Percentiles rank a stretch among this genome's conserved stretches.
Conservation (phyloP, 2,888 invertebrate species). For the Melanchra persicariae region DNA sequence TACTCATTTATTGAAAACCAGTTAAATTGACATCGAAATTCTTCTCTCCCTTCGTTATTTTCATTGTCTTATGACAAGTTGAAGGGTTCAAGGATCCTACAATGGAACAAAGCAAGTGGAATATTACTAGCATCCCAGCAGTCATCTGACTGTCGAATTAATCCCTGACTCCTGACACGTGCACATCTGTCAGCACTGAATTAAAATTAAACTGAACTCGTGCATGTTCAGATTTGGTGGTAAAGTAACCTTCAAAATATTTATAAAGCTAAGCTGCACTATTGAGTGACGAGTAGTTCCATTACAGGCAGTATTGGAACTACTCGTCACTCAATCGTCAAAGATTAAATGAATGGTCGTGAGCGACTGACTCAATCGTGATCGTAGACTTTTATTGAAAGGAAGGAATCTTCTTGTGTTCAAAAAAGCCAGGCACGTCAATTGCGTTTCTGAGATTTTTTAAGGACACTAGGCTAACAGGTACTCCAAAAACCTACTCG, state of each 20-base stretch:
- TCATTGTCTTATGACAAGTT: neutral
- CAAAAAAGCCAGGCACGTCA: too few species aligned
- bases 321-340: too few species aligned
- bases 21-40: too few species aligned
- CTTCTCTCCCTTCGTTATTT: neutral
- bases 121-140: neutral
- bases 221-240: slow-evolving; percentile 4
- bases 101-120: slow-evolving; percentile 4
- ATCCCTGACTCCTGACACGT: slow-evolving; percentile 13
- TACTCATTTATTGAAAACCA: too few species aligned
- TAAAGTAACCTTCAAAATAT: slow-evolving; percentile 23
- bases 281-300: neutral
- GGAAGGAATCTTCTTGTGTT: too few species aligned
- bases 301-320: too few species aligned
- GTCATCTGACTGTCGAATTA: neutral
- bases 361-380: too few species aligned
- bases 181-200: slow-evolving; percentile 26
- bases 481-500: too few species aligned
- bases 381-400: neutral
- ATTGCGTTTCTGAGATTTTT: too few species aligned
- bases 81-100: neutral
- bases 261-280: slow-evolving; percentile 3
- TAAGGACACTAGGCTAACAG: too few species aligned
- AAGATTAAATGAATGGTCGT: too few species aligned
- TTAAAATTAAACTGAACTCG: slow-evolving; percentile 23